These are phyloP conservation scores for Drosophila erecta DNA, from an alignment of 1,140 invertebrate genomes.

Conservation along the genomic window DNA sequence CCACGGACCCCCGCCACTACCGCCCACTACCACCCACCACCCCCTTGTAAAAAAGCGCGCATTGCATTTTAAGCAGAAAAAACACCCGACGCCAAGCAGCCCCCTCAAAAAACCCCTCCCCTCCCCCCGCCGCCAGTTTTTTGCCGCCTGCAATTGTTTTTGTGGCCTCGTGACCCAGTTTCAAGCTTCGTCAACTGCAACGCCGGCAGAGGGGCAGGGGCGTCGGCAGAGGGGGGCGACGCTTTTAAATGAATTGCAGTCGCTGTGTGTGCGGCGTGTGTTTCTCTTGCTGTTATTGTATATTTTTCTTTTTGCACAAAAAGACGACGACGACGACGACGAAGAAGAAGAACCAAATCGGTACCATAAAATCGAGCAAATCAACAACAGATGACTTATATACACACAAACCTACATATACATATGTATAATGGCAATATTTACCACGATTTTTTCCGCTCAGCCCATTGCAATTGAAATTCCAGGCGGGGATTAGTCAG, in stretches of 20 bases:
- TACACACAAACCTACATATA: too few relatives aligned
- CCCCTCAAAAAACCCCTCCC: neutral
- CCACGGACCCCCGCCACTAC: neutral
- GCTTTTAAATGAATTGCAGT: slow-evolving; percentile 75
- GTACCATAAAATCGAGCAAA: slow-evolving; percentile 46
- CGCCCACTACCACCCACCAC: too few relatives aligned
- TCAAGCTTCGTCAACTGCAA: slow-evolving; percentile 79
- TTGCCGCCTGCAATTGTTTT: slow-evolving; percentile 74
- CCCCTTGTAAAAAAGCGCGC: slow-evolving; percentile 37
- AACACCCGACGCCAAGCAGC: slow-evolving; percentile 9
- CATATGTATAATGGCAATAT: slow-evolving; percentile 19
- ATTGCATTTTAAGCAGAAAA: slow-evolving; percentile 70
- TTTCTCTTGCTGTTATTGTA: slow-evolving; percentile 34
- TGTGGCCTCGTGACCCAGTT: slow-evolving; percentile 84
- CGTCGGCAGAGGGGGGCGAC: slow-evolving; percentile 35
- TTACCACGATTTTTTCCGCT: slow-evolving; percentile 24
- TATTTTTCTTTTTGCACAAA: slow-evolving; percentile 33
- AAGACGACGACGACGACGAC: neutral
- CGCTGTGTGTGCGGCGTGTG: slow-evolving; percentile 14
- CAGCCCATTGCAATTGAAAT: slow-evolving; percentile 42
- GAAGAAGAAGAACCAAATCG: slow-evolving; percentile 44
- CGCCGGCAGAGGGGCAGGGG: slow-evolving; percentile 46
- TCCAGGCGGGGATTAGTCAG: slow-evolving; percentile 58
- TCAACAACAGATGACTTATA: slow-evolving; percentile 21
- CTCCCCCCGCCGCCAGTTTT: slow-evolving; percentile 1